Evolutionary conservation across 2,113 vertebrate species (phyloP).

Genomic region (Empidonax traillii): DNA sequence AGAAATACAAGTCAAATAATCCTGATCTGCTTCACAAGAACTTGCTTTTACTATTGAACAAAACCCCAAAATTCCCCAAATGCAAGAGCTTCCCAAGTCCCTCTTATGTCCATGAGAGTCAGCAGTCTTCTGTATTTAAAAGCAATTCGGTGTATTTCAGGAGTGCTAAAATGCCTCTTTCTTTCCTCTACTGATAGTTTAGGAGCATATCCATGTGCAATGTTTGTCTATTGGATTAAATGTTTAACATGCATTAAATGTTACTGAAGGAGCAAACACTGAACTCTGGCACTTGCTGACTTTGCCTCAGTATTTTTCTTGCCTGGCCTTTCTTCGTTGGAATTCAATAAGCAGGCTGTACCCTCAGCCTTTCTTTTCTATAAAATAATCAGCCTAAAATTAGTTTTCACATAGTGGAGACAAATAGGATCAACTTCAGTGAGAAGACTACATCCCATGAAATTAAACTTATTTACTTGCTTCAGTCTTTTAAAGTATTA

Average conservation of each 20-base stretch:
- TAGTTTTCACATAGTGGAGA: background rate
- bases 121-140: background rate
- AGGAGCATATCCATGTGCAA: background rate
- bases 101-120: background rate
- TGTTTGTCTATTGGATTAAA: background rate
- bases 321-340: background rate
- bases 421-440: background rate
- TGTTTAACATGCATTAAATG: background rate
- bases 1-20: background rate
- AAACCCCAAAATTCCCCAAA: background rate
- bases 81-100: background rate
- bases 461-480: conserved; percentile 23
- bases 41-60: background rate
- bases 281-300: background rate
- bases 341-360: background rate
- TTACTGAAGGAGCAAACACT: background rate
- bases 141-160: background rate
- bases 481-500: background rate
- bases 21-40: background rate
- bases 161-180: background rate
- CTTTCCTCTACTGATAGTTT: background rate
- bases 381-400: background rate
- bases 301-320: background rate
- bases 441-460: background rate
- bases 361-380: background rate